These are phyloP conservation scores for Xestobium rufovillosum DNA, from an alignment of 2,888 invertebrate genomes.

Conservation along the genomic window DNA sequence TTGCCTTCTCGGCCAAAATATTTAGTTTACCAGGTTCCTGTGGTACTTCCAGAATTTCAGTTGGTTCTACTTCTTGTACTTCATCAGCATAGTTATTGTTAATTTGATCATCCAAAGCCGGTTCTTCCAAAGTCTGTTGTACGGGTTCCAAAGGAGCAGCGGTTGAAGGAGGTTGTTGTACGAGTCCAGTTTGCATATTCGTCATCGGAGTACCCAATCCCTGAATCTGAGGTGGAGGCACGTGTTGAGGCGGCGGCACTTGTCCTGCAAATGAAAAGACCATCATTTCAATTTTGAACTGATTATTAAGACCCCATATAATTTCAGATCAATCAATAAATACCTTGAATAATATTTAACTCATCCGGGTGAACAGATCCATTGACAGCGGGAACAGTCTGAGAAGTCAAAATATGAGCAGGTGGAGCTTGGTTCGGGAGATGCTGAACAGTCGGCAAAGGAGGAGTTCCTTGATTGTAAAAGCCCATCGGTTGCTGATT, in stretches of 20 bases:
- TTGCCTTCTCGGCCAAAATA: slow-evolving; percentile 16
- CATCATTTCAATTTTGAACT: no score
- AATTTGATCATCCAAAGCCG: slow-evolving; percentile 28
- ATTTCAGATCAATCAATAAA: slow-evolving; percentile 5
- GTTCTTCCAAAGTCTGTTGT: slow-evolving; percentile 25
- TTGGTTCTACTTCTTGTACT: background rate
- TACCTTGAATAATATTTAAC: slow-evolving; percentile 33
- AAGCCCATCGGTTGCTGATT: slow-evolving; percentile 36
- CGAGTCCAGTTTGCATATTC: slow-evolving; percentile 27
- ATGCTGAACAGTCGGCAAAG: slow-evolving; percentile 36
- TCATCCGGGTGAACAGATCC: slow-evolving; percentile 43
- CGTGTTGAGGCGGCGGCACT: slow-evolving; percentile 28
- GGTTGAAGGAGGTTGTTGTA: slow-evolving; percentile 26
- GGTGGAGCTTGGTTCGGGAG: slow-evolving; percentile 31
- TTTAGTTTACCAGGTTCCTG: slow-evolving; percentile 14
- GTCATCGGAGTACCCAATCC: slow-evolving; percentile 25
- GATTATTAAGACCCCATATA: slow-evolving; percentile 5
- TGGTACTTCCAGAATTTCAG: slow-evolving; percentile 6
- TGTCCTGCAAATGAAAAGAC: slow-evolving; percentile 14
- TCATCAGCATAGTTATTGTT: slow-evolving; percentile 28
- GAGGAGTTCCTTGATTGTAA: slow-evolving; percentile 31
- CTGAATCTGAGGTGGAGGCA: slow-evolving; percentile 28
- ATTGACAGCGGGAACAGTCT: slow-evolving; percentile 38
- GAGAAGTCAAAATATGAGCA: slow-evolving; percentile 33
- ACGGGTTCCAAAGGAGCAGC: slow-evolving; percentile 30